Conservation (phyloP, 2,797 vertebrate genomes). For the Sternarchorhynchus goeldii region DNA sequence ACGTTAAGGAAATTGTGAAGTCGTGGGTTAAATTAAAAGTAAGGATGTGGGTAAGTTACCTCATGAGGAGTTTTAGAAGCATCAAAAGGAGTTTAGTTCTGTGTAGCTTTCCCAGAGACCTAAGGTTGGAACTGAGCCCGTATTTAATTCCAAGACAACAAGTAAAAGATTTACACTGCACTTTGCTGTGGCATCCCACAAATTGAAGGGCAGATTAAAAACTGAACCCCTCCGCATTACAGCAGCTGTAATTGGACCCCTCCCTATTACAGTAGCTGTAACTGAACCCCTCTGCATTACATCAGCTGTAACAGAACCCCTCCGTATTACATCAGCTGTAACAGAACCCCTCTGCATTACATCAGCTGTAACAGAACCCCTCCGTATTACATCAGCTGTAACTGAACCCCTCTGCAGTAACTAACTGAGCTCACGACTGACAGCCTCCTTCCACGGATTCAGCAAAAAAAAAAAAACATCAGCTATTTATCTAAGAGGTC, state of each 20-base stretch:
- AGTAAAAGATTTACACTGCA: background rate
- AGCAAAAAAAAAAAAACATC: conserved; percentile 42
- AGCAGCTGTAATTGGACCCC: conserved; percentile 16
- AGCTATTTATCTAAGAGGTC: conserved; percentile 40
- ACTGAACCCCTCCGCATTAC: conserved; percentile 28
- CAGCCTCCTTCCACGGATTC: conserved; percentile 31
- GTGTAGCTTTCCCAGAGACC: no score
- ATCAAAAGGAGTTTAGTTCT: no score
- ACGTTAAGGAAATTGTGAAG: no score
- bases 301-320: conserved; percentile 16
- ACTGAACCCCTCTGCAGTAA: background rate
- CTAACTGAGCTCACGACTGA: conserved; percentile 17
- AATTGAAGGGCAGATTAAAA: conserved; percentile 28
- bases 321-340: conserved; percentile 28
- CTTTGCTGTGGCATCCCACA: background rate
- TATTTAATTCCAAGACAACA: background rate
- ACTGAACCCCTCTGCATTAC: conserved; percentile 28
- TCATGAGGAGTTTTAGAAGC: no score
- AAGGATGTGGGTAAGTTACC: background rate
- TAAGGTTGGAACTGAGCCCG: background rate
- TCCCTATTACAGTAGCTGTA: conserved; percentile 28
- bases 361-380: conserved; percentile 7
- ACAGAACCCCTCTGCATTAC: conserved; percentile 28
- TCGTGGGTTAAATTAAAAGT: background rate
- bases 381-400: conserved; percentile 27